A percentile compares a stretch with the other conserved stretches of the same genome.
phyloP scores from a whole-genome alignment of 2,797 vertebrate genomes.

The Danio jaintianensis region DNA sequence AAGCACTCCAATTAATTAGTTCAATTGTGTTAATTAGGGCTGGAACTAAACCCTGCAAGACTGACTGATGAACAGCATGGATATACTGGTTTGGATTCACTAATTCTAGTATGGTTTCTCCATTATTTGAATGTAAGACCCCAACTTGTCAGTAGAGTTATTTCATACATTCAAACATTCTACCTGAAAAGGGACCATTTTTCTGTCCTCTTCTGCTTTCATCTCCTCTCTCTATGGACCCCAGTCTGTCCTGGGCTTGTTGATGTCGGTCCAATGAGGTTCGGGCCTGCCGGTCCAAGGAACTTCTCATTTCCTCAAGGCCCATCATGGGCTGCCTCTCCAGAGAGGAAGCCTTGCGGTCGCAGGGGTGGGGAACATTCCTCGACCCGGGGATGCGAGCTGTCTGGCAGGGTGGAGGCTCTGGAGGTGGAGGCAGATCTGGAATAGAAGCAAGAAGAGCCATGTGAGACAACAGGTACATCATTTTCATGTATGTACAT shows the following conservation, averaged over 20 bases:
- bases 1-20: not conserved
- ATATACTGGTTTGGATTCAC: not conserved
- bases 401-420: constrained; percentile 94
- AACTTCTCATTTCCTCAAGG: constrained; percentile 90
- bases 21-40: not conserved
- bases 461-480: not conserved
- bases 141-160: not conserved
- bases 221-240: constrained; percentile 88
- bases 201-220: constrained; percentile 89
- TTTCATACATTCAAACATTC: not conserved
- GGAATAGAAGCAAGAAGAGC: constrained; percentile 28
- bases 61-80: not conserved
- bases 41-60: not conserved
- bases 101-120: not conserved
- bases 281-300: constrained; percentile 87
- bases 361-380: constrained; percentile 80
- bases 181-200: constrained; percentile 86
- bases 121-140: not conserved
- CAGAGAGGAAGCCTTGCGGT: constrained; percentile 93
- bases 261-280: constrained; percentile 91
- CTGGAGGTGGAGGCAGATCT: constrained; percentile 99
- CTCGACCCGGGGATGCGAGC: constrained; percentile 85
- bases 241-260: constrained; percentile 91
- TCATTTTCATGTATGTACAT: not conserved
- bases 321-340: constrained; percentile 87